Evolutionary conservation across 2,888 invertebrate species (phyloP).

Genomic region (Linnaemya vulpina): DNA sequence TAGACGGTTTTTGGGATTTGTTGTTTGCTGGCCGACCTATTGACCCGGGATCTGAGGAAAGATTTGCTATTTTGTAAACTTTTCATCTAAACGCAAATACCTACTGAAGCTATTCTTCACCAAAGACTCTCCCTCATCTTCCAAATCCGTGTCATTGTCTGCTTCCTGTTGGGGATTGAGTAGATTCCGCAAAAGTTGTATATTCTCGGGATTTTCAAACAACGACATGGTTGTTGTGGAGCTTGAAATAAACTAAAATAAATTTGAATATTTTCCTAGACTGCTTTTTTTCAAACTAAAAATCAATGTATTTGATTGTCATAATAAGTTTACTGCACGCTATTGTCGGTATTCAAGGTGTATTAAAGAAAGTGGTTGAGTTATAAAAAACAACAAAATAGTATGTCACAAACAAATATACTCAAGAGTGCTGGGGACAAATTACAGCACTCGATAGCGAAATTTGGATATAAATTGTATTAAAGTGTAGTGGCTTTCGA

Average conservation of each 20-base stretch:
- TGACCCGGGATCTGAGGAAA: slow-evolving; percentile 82
- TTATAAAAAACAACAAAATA: too few species aligned
- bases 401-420: too few species aligned
- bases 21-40: slow-evolving; percentile 77
- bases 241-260: neutral
- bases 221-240: slow-evolving; percentile 79
- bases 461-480: too few species aligned
- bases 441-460: too few species aligned
- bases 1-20: slow-evolving; percentile 19
- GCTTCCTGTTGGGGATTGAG: slow-evolving; percentile 76
- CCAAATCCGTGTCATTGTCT: slow-evolving; percentile 78
- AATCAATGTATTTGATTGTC: neutral
- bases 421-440: too few species aligned
- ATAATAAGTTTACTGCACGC: neutral
- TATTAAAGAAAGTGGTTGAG: too few species aligned
- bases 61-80: neutral
- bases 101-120: slow-evolving; percentile 75
- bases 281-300: neutral
- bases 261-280: slow-evolving; percentile 5
- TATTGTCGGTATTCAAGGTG: slow-evolving; percentile 1
- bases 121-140: slow-evolving; percentile 76
- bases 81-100: slow-evolving; percentile 52
- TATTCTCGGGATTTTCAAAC: slow-evolving; percentile 79
- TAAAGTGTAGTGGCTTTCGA: too few species aligned
- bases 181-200: slow-evolving; percentile 78